These are phyloP conservation scores for Henricia sp. DNA, from an alignment of 53 echinoderm and acorn worm species.

Conservation along the genomic window DNA sequence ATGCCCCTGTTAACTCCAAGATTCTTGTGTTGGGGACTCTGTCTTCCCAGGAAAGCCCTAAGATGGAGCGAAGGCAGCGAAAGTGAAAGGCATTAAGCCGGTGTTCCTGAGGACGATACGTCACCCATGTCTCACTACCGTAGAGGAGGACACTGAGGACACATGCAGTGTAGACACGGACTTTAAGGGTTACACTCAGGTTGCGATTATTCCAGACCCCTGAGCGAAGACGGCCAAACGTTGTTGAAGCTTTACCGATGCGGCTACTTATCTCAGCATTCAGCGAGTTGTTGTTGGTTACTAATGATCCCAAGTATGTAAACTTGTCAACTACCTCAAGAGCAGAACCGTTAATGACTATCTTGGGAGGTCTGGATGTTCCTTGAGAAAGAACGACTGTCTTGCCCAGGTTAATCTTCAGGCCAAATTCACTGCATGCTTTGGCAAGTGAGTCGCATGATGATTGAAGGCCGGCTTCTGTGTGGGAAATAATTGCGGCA, in stretches of 20 bases:
- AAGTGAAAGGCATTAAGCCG: no score
- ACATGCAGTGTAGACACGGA: no score
- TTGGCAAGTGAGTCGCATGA: conserved; percentile 3
- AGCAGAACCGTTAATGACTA: background rate
- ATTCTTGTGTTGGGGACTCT: no score
- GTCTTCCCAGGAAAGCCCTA: no score
- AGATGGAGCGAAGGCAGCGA: no score
- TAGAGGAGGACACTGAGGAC: no score
- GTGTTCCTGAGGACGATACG: no score
- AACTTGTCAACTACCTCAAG: background rate
- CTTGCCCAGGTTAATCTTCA: conserved; percentile 17
- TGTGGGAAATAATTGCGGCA: background rate
- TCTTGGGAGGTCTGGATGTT: background rate
- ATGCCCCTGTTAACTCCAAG: no score
- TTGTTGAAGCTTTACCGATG: conserved; percentile 3
- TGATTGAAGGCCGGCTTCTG: background rate
- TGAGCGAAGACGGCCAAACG: background rate
- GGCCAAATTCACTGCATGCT: background rate
- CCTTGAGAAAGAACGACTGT: conserved; percentile 4
- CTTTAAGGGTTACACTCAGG: no score
- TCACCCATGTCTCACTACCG: no score
- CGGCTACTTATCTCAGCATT: background rate
- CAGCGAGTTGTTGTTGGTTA: background rate
- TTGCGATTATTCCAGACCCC: no score
- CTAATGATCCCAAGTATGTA: background rate